Percentiles rank a stretch among this genome's conserved stretches.
Evolutionary conservation across 2,888 invertebrate species (phyloP).

Genomic region (Aleiodes testaceus): DNA sequence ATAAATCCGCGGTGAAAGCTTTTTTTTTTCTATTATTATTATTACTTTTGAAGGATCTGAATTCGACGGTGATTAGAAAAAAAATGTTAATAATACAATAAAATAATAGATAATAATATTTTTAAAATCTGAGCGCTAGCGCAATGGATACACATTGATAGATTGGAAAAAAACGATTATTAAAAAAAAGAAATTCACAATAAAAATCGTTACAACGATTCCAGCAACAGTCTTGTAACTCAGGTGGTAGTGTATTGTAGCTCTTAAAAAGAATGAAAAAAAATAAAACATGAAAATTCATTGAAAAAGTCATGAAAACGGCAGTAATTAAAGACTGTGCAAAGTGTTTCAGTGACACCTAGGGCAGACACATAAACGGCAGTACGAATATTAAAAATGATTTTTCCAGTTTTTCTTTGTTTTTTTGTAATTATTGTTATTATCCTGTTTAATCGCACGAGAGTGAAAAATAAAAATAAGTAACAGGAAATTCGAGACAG

Average conservation of each 20-base stretch:
- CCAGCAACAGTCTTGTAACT: conserved; percentile 41
- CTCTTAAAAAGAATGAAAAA: not conserved
- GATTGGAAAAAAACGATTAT: not conserved
- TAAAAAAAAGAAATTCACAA: conserved; percentile 2
- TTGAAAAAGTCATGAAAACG: not conserved
- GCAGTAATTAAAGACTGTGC: conserved; percentile 29
- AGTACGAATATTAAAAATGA: conserved; percentile 32
- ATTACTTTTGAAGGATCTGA: not conserved
- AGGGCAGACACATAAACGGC: conserved; percentile 6
- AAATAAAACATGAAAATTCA: not conserved
- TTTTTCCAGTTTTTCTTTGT: conserved; percentile 22
- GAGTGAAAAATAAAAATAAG: too few species aligned
- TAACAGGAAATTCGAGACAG: too few species aligned
- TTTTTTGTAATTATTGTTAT: conserved; percentile 18
- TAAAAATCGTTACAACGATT: conserved; percentile 26
- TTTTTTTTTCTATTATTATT: not conserved
- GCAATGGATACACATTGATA: conserved; percentile 10
- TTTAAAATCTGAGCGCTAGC: conserved; percentile 3
- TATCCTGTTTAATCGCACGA: not conserved
- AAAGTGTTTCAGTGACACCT: not conserved
- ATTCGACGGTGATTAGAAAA: conserved; percentile 36
- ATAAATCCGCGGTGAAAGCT: conserved; percentile 27
- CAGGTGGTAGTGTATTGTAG: conserved; percentile 35
- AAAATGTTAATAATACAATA: conserved; percentile 27
- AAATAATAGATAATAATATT: conserved; percentile 3